Evolutionary conservation across 1,140 invertebrate species (phyloP).

Genomic region (Trialeurodes vaporariorum): DNA sequence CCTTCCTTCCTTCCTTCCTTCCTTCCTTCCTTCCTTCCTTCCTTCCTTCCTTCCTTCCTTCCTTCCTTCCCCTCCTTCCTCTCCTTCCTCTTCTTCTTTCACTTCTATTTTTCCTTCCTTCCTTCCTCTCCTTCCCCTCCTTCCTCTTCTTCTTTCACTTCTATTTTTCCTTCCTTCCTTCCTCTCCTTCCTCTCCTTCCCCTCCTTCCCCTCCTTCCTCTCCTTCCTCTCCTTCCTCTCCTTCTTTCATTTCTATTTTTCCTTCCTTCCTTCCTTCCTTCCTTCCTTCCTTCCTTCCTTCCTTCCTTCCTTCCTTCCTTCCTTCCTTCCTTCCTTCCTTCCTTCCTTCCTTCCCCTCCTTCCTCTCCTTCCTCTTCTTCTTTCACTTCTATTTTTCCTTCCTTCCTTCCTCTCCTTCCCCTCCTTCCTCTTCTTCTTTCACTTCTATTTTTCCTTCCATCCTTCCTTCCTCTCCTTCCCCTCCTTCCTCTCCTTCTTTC

Average conservation of each 20-base stretch:
- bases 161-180: conserved; percentile 11
- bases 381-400: not conserved
- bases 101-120: not conserved
- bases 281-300: too few species aligned
- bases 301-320: too few species aligned
- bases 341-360: too few species aligned
- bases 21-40: too few species aligned
- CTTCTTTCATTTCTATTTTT: too few species aligned
- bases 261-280: too few species aligned
- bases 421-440: too few species aligned
- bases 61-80: too few species aligned
- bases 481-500: conserved; percentile 11
- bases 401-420: not conserved
- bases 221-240: conserved; percentile 11
- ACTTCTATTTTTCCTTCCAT: conserved; percentile 9
- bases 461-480: conserved; percentile 9
- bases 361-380: conserved; percentile 2
- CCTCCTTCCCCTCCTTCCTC: conserved; percentile 5
- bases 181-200: conserved; percentile 9
- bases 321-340: too few species aligned
- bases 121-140: not conserved
- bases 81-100: not conserved
- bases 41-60: too few species aligned
- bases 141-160: conserved; percentile 1
- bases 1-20: too few species aligned